Conservation (phyloP, 2,797 vertebrate genomes). For the Rhinichthys osculus region DNA sequence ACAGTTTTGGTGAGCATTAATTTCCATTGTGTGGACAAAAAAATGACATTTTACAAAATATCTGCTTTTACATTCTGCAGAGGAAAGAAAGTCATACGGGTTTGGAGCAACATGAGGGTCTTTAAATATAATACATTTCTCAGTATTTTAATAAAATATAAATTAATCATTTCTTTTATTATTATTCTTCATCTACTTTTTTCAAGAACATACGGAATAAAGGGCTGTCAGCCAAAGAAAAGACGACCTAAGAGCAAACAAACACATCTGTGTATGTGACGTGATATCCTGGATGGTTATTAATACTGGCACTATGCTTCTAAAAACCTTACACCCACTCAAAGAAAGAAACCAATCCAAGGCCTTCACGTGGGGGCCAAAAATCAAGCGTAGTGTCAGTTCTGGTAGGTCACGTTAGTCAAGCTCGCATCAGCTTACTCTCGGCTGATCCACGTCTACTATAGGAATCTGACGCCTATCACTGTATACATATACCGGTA, state of each 20-base stretch:
- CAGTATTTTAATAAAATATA: not conserved
- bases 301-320: not conserved
- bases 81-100: not conserved
- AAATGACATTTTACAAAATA: not conserved
- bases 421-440: too few species aligned
- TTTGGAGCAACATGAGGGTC: not conserved
- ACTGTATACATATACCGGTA: too few species aligned
- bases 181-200: not conserved
- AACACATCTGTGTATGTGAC: not conserved
- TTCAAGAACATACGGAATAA: not conserved
- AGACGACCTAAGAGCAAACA: not conserved
- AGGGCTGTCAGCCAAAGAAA: not conserved
- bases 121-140: not conserved
- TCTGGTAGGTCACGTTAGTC: too few species aligned
- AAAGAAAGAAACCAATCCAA: not conserved
- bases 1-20: not conserved
- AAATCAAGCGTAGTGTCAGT: not conserved
- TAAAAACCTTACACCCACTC: not conserved
- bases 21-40: not conserved
- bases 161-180: not conserved
- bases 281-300: not conserved
- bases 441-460: too few species aligned
- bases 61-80: not conserved
- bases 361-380: not conserved
- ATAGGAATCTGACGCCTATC: too few species aligned